Percentiles rank a stretch among this genome's conserved stretches.
Evolutionary conservation across 64 coral and sea anemone genomes (phyloP).

Genomic region (Pocillopora damicornis): DNA sequence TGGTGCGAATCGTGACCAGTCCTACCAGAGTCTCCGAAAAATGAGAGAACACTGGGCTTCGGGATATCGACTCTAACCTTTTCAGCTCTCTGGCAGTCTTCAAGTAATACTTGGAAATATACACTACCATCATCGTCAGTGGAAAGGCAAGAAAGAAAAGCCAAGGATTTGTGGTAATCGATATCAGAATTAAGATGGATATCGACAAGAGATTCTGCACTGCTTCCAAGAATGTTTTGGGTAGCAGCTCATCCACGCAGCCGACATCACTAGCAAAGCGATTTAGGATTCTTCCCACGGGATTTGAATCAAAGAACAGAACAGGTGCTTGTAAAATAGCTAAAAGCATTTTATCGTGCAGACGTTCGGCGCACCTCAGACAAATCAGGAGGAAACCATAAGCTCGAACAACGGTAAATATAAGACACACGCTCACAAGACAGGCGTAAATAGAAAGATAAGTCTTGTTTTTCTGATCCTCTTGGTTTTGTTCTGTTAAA

Average conservation of each 20-base stretch:
- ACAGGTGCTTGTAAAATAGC: constrained; percentile 19
- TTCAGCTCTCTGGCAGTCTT: too few species aligned
- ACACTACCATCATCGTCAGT: background rate
- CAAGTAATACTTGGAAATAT: background rate
- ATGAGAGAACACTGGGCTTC: too few species aligned
- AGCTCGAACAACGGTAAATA: background rate
- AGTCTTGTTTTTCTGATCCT: background rate
- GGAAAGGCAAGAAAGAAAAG: background rate
- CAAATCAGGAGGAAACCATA: background rate
- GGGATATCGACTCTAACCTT: too few species aligned
- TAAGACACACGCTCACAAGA: background rate
- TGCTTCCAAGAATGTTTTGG: background rate
- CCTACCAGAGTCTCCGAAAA: too few species aligned
- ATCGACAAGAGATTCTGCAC: background rate
- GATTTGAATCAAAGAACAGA: constrained; percentile 46
- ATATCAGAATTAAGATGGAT: background rate
- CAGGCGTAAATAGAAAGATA: background rate
- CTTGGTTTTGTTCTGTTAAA: background rate
- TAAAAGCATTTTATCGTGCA: constrained; percentile 33
- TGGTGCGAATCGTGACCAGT: background rate
- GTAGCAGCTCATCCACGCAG: background rate
- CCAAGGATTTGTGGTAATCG: background rate
- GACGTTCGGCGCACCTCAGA: background rate
- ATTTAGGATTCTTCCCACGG: constrained; percentile 32
- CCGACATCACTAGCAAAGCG: constrained; percentile 24